Evolutionary conservation across 2,113 vertebrate genomes (phyloP).

Genomic region (Pagrus major): DNA sequence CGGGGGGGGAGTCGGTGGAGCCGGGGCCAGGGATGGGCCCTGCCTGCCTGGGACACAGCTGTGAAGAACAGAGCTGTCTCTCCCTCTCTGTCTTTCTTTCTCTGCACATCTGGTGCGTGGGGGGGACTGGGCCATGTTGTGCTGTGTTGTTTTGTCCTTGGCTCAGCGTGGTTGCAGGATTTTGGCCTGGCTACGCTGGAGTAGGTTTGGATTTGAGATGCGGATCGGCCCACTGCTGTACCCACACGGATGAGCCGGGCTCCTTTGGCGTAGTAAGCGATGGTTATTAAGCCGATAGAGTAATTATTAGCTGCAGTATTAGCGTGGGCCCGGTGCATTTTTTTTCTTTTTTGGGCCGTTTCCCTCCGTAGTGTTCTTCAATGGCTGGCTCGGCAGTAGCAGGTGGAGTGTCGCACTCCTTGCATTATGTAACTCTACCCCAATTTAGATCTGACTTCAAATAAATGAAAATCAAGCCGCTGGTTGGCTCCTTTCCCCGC

Average conservation of each 20-base stretch:
- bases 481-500: constrained; percentile 73
- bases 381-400: constrained; percentile 55
- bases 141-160: constrained; percentile 62
- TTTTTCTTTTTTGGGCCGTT: constrained; percentile 24
- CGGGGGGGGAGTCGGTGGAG: neutral
- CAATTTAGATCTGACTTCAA: constrained; percentile 84
- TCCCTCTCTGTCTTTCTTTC: constrained; percentile 45
- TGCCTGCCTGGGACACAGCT: constrained; percentile 61
- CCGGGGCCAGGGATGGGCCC: constrained; percentile 22
- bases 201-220: constrained; percentile 58
- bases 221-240: constrained; percentile 46
- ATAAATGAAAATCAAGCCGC: constrained; percentile 81
- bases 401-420: constrained; percentile 76
- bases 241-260: constrained; percentile 48
- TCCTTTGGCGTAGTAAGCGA: constrained; percentile 48
- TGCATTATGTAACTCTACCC: constrained; percentile 79
- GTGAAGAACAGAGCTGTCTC: constrained; percentile 55
- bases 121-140: constrained; percentile 44
- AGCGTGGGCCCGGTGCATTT: constrained; percentile 31
- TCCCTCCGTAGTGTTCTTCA: constrained; percentile 43
- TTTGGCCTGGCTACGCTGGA: constrained; percentile 52
- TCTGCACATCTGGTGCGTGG: constrained; percentile 67
- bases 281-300: constrained; percentile 56
- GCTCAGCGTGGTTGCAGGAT: constrained; percentile 44
- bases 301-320: constrained; percentile 66